Conservation (phyloP, 2,888 invertebrate genomes). For the Arctia plantaginis region DNA sequence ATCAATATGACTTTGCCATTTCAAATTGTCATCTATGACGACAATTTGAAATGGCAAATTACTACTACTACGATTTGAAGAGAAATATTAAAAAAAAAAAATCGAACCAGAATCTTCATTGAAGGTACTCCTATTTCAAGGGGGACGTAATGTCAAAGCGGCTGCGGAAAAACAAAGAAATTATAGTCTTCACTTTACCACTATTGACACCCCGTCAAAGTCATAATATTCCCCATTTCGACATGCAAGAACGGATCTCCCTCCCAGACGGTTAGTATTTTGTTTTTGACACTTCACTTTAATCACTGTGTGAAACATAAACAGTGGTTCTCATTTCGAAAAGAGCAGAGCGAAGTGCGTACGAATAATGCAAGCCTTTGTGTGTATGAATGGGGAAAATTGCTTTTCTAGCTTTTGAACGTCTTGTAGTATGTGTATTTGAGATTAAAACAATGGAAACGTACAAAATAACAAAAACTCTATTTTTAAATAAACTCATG, state of each 20-base stretch:
- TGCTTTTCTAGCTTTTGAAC: constrained; percentile 59
- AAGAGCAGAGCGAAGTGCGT: constrained; percentile 75
- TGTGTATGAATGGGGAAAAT: constrained; percentile 61
- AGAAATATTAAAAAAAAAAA: constrained; percentile 19
- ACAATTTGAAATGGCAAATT: too few relatives aligned
- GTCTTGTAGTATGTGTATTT: constrained; percentile 42
- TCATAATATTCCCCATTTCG: constrained; percentile 66
- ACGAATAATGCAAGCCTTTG: constrained; percentile 66
- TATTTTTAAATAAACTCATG: neutral
- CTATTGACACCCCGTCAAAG: constrained; percentile 75
- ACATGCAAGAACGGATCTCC: constrained; percentile 58
- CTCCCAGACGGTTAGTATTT: constrained; percentile 63
- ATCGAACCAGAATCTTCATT: constrained; percentile 40
- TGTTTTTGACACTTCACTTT: constrained; percentile 86
- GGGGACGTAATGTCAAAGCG: constrained; percentile 44
- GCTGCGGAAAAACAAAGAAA: constrained; percentile 66
- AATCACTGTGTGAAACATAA: constrained; percentile 83
- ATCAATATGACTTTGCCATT: too few relatives aligned
- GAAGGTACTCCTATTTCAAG: constrained; percentile 43
- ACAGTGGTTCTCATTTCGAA: constrained; percentile 82
- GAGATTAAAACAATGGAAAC: constrained; percentile 25
- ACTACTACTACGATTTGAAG: constrained; percentile 2
- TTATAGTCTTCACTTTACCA: constrained; percentile 69
- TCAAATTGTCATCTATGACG: too few relatives aligned
- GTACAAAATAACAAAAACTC: neutral